Evolutionary conservation across 2,113 vertebrate genomes (phyloP).

Genomic region (Lipotes vexillifer): DNA sequence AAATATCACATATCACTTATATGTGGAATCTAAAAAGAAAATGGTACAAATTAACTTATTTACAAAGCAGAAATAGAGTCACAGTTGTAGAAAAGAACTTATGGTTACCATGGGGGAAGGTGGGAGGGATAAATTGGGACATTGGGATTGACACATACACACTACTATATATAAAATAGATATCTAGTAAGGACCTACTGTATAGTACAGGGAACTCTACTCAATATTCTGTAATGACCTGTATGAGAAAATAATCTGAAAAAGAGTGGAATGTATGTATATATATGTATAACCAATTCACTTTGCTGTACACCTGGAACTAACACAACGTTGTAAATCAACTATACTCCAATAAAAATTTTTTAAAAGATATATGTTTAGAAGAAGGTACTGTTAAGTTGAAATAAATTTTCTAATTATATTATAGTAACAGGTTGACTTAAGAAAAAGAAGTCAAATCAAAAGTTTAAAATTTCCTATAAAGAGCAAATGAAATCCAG

Average conservation of each 20-base stretch:
- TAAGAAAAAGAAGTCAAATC: neutral
- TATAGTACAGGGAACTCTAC: neutral
- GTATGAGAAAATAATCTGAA: neutral
- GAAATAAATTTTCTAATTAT: neutral
- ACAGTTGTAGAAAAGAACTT: too few relatives aligned
- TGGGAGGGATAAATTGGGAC: too few relatives aligned
- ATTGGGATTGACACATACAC: too few relatives aligned
- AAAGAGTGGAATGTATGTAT: neutral
- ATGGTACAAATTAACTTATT: too few relatives aligned
- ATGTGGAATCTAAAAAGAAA: too few relatives aligned
- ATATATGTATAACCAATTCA: neutral
- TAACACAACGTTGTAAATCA: neutral
- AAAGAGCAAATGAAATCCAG: neutral
- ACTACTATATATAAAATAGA: too few relatives aligned
- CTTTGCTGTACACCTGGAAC: neutral
- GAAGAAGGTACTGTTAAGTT: neutral
- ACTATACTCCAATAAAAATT: neutral
- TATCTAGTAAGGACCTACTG: too few relatives aligned
- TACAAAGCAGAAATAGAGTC: too few relatives aligned
- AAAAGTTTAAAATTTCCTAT: neutral
- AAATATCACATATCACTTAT: too few relatives aligned
- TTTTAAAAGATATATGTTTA: neutral
- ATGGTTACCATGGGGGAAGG: too few relatives aligned
- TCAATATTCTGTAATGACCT: neutral
- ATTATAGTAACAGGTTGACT: neutral